Evolutionary conservation across 2,888 invertebrate genomes (phyloP).

Genomic region (Drosophila paracracens): DNA sequence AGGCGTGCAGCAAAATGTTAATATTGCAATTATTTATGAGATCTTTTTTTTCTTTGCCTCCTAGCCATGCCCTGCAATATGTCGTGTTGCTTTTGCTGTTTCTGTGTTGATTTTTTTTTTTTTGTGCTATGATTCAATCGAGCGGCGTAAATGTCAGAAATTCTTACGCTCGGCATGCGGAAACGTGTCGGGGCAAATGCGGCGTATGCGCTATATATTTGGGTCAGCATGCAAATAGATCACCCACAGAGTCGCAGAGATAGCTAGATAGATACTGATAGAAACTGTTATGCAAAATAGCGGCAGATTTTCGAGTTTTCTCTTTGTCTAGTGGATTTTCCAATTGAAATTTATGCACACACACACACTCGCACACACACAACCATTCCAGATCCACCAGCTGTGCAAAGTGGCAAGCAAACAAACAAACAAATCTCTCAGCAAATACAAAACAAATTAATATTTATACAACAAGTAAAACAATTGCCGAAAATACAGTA

Average conservation of each 20-base stretch:
- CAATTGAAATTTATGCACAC: slow-evolving; percentile 42
- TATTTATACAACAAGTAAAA: slow-evolving; percentile 38
- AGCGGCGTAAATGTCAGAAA: slow-evolving; percentile 56
- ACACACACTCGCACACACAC: neutral
- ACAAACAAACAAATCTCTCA: slow-evolving; percentile 38
- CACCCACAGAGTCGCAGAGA: slow-evolving; percentile 42
- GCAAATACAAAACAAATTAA: slow-evolving; percentile 41
- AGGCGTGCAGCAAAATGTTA: slow-evolving; percentile 30
- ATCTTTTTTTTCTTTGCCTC: slow-evolving; percentile 11
- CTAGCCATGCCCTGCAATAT: slow-evolving; percentile 17
- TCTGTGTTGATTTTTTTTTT: neutral
- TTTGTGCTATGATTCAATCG: slow-evolving; percentile 41
- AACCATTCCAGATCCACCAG: slow-evolving; percentile 42
- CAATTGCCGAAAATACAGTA: slow-evolving; percentile 37
- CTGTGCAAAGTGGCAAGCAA: slow-evolving; percentile 25
- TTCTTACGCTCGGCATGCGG: slow-evolving; percentile 58
- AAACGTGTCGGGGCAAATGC: slow-evolving; percentile 47
- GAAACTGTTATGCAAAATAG: slow-evolving; percentile 8
- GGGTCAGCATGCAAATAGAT: slow-evolving; percentile 63
- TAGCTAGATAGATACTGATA: slow-evolving; percentile 8
- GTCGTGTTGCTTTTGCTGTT: neutral
- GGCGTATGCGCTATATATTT: slow-evolving; percentile 58
- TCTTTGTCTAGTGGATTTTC: slow-evolving; percentile 11
- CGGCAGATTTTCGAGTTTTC: slow-evolving; percentile 31
- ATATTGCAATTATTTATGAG: slow-evolving; percentile 55